Percentiles rank a stretch among this genome's conserved stretches.
These are phyloP conservation scores for Carduelis carduelis DNA, from an alignment of 2,797 vertebrate species.

Conservation along the genomic window DNA sequence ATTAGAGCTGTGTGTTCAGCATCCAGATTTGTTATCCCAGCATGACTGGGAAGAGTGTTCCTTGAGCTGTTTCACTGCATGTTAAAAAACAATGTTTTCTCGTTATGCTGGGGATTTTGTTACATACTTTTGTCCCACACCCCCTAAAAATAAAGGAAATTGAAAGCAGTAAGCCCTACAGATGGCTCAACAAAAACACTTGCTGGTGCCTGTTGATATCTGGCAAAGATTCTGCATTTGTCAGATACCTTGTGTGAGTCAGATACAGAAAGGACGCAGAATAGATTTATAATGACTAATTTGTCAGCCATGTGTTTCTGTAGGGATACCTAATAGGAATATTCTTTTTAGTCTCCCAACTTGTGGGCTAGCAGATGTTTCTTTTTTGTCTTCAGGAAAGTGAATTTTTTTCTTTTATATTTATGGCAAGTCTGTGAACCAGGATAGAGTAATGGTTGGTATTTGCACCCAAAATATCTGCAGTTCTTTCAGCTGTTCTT, in stretches of 20 bases:
- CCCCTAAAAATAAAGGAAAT: conserved; percentile 24
- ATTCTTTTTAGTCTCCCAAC: background rate
- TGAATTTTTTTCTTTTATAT: background rate
- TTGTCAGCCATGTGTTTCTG: background rate
- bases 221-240: conserved; percentile 1
- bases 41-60: conserved; percentile 4
- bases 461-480: background rate
- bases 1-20: conserved; percentile 38
- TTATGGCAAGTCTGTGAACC: background rate
- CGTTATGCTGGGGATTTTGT: background rate
- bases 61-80: background rate
- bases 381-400: background rate
- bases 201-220: background rate
- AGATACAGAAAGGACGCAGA: background rate
- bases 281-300: background rate
- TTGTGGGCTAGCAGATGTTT: background rate
- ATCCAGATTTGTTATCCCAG: conserved; percentile 31
- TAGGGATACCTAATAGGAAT: background rate
- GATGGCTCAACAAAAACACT: background rate
- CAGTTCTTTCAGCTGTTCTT: background rate
- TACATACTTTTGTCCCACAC: background rate
- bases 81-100: background rate
- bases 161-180: conserved; percentile 1
- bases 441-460: background rate
- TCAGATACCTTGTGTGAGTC: conserved; percentile 5